phyloP scores from a whole-genome alignment of 2,888 invertebrate species.

The Halocaridina rubra region DNA sequence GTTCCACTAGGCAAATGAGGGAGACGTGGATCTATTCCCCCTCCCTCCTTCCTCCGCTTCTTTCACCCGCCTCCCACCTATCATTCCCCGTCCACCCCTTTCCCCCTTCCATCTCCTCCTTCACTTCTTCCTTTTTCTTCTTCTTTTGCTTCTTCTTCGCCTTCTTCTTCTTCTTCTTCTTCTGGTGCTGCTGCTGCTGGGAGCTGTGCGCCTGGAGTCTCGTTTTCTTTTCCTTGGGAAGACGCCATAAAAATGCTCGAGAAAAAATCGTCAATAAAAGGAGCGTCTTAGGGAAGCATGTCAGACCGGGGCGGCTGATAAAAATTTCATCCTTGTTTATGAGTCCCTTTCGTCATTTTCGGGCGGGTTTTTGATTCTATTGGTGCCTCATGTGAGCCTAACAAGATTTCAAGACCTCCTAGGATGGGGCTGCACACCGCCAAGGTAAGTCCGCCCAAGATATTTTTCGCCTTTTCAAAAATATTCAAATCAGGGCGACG shows the following conservation, averaged over 20 bases:
- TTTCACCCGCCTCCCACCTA: not conserved
- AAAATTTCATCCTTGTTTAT: constrained; percentile 57
- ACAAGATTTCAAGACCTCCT: constrained; percentile 19
- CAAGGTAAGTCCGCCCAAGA: constrained; percentile 40
- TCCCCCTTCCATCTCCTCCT: too few species aligned
- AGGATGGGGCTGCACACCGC: constrained; percentile 28
- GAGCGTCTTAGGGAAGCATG: constrained; percentile 59
- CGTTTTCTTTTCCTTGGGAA: constrained; percentile 58
- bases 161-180: not conserved
- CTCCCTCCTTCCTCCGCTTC: not conserved
- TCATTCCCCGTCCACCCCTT: too few species aligned
- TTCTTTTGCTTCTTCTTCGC: not conserved
- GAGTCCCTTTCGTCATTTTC: constrained; percentile 43
- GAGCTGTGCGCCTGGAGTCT: constrained; percentile 38
- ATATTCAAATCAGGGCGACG: constrained; percentile 58
- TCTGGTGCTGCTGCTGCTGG: not conserved
- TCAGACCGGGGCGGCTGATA: constrained; percentile 58
- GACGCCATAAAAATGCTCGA: constrained; percentile 59
- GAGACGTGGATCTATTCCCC: not conserved
- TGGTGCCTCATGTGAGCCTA: constrained; percentile 34
- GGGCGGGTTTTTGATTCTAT: constrained; percentile 34
- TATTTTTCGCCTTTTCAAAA: constrained; percentile 52
- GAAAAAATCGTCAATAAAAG: constrained; percentile 60
- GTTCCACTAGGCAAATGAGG: constrained; percentile 38
- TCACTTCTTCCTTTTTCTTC: not conserved